phyloP scores from a whole-genome alignment of 2,888 invertebrate species.

The Neocrepidodera transversa region DNA sequence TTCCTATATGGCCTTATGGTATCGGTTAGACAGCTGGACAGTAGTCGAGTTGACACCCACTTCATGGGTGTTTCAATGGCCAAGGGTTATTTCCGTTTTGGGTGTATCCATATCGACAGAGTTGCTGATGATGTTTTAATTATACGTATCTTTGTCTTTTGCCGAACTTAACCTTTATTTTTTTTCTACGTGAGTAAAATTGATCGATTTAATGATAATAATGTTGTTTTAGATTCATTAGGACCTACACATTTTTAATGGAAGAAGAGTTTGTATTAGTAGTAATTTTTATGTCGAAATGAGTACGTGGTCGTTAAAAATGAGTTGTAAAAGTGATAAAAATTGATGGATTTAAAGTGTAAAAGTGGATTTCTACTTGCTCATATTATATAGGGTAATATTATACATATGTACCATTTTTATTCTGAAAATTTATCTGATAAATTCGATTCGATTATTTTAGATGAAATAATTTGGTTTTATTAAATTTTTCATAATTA shows the following conservation, averaged over 20 bases:
- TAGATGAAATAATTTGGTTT: too few relatives aligned
- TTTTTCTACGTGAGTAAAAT: constrained; percentile 2
- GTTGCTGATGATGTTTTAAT: constrained; percentile 32
- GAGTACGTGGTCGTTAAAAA: not conserved
- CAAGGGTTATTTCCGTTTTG: constrained; percentile 24
- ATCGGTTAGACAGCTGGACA: constrained; percentile 23
- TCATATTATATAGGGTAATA: too few relatives aligned
- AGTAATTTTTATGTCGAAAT: too few relatives aligned
- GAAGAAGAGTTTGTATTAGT: too few relatives aligned
- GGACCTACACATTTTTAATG: too few relatives aligned
- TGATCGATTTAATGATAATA: not conserved
- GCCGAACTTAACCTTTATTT: constrained; percentile 3
- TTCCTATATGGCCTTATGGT: constrained; percentile 22
- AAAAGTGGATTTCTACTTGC: too few relatives aligned
- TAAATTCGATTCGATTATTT: too few relatives aligned
- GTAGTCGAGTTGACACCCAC: constrained; percentile 28
- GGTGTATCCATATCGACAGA: constrained; percentile 18
- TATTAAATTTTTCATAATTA: too few relatives aligned
- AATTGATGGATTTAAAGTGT: too few relatives aligned
- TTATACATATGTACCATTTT: too few relatives aligned
- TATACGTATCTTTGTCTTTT: constrained; percentile 17
- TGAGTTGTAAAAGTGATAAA: too few relatives aligned
- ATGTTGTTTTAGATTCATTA: not conserved
- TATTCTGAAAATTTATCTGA: too few relatives aligned
- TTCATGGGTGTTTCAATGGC: constrained; percentile 10